Evolutionary conservation across 2,113 vertebrate genomes (phyloP), one percentile per base, ranked within the genome.

Genomic region (Dasyornis broadbenti): DNA sequence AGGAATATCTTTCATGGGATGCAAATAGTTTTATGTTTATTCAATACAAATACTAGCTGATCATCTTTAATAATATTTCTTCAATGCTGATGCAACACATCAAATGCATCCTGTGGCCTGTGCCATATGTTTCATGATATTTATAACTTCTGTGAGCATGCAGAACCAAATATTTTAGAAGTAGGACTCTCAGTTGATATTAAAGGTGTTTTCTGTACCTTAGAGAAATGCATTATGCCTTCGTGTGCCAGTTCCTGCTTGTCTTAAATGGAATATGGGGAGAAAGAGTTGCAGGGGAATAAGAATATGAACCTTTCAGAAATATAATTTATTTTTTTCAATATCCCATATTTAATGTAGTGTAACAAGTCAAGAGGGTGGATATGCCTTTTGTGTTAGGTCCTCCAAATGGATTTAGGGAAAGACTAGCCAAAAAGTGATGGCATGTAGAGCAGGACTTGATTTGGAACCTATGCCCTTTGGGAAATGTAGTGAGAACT

Each of bases 11-110:
- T 90, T 76, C n/a, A 79, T 87, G 35, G 72, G 49, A 86, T 84
- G 76, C 57, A 94, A 15, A 89, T 94, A 96, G 27, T 82, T 53
- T 77, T 86, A 23, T 89, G n/a, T 40, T 93, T 94, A 60, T 42
- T 89, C 91, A 71, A 72, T 69, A 50, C 42, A 90, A 89, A 84
- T 72, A 60, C 27, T 50, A 53, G 5, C 76, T 85, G 45, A 82
- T 83, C 12, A 28, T 90, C 56, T 93, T 54, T 31, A 84, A 37
- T 40, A 77, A 45, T 50, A 35, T 61, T 91, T 84, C 86, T 44
- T 24, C 28, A 61, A 0, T 33, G 20, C 40, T 87, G 69, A 82
- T 90, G n/a, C 39, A 70, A 72, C 70, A 87, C 45, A 84, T 83
- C 54, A 33, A 80, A 82, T 22, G 15, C 90, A 12, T 70, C 71